Evolutionary conservation across 35 echinoderm and acorn worm species (phyloP).

Genomic region (Amphiura filiformis): DNA sequence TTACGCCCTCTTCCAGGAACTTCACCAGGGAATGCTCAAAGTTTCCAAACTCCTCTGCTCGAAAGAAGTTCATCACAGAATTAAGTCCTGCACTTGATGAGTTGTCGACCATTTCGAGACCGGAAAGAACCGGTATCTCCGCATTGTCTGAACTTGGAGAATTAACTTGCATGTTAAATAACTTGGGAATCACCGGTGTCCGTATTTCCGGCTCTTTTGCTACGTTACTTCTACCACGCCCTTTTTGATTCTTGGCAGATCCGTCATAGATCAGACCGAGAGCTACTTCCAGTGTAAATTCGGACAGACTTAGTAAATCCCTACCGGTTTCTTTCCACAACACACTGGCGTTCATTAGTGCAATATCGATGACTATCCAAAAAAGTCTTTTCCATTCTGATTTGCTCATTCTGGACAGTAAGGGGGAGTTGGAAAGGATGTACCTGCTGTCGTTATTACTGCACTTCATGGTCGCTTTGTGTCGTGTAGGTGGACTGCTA

Average conservation of each 20-base stretch:
- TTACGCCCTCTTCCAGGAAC: conserved; percentile 46
- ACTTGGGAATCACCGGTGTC: too few relatives aligned
- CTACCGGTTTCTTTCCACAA: conserved; percentile 12
- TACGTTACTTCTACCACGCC: too few relatives aligned
- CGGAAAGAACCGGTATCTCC: too few relatives aligned
- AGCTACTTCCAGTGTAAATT: conserved; percentile 27
- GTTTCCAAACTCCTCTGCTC: background rate
- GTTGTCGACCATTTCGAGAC: too few relatives aligned
- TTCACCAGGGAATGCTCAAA: conserved; percentile 39
- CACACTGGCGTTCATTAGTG: conserved; percentile 9
- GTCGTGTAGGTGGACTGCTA: too few relatives aligned
- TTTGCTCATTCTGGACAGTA: conserved; percentile 12
- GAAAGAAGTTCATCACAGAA: too few relatives aligned
- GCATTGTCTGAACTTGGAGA: too few relatives aligned
- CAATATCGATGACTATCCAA: conserved; percentile 32
- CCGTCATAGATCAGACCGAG: background rate
- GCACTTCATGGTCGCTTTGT: too few relatives aligned
- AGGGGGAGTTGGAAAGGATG: background rate
- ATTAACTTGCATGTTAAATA: too few relatives aligned
- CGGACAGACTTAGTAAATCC: background rate
- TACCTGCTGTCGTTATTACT: background rate
- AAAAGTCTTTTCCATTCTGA: conserved; percentile 30
- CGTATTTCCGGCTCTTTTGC: too few relatives aligned
- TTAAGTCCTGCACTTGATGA: too few relatives aligned
- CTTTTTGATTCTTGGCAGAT: background rate